Percentiles rank a stretch among this genome's conserved stretches.
Evolutionary conservation across 2,113 vertebrate genomes (phyloP).

Genomic region (Chinchilla lanigera): DNA sequence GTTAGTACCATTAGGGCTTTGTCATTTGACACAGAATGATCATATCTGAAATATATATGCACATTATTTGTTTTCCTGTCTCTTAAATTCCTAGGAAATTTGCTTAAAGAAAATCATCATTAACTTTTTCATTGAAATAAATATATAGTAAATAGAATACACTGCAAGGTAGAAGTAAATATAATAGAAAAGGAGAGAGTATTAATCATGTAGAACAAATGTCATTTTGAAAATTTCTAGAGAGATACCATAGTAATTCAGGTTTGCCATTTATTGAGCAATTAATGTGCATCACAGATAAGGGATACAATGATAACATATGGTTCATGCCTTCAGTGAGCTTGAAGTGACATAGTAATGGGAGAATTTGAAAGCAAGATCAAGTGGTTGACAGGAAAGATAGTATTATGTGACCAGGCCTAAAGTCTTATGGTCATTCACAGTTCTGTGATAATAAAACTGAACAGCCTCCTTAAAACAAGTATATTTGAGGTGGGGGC

Average conservation of each 20-base stretch:
- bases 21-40: constrained; percentile 87
- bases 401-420: not conserved
- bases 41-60: constrained; percentile 76
- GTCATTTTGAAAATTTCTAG: not conserved
- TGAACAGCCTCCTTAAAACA: not conserved
- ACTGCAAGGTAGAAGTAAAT: not conserved
- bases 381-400: not conserved
- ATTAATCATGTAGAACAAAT: not conserved
- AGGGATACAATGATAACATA: not conserved
- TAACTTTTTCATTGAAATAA: not conserved
- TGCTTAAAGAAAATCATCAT: not conserved
- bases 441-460: not conserved
- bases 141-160: not conserved
- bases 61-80: not conserved
- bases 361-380: not conserved
- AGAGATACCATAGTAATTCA: not conserved
- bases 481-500: not conserved
- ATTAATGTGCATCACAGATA: not conserved
- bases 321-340: not conserved
- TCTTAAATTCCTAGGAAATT: not conserved
- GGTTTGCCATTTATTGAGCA: not conserved
- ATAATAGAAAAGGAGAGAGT: not conserved
- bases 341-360: not conserved
- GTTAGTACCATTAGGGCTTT: constrained; percentile 96
- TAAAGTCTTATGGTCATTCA: not conserved